Conservation (phyloP, 2,888 invertebrate species). For the Gari tellinella region DNA sequence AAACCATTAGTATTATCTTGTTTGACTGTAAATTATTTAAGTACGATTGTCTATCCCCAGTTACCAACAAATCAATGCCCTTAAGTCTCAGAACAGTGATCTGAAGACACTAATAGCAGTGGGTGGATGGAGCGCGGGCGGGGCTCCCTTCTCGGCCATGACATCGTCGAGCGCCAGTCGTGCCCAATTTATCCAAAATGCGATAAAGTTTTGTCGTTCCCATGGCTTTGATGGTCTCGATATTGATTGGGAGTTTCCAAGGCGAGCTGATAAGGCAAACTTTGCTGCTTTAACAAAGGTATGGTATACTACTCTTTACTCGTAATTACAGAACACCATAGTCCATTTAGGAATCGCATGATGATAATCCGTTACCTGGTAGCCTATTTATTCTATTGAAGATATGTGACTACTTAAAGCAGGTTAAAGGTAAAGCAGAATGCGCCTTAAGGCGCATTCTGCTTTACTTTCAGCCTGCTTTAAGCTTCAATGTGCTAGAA, state of each 20-base stretch:
- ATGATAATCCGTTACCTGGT: too few relatives aligned
- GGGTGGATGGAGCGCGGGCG: conserved; percentile 80
- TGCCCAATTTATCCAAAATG: conserved; percentile 67
- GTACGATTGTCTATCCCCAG: background rate
- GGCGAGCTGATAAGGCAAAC: conserved; percentile 69
- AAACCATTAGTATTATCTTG: too few relatives aligned
- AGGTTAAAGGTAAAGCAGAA: too few relatives aligned
- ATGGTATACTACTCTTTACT: too few relatives aligned
- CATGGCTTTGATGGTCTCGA: conserved; percentile 79
- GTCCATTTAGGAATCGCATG: too few relatives aligned
- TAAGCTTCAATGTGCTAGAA: too few relatives aligned
- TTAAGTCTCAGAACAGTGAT: conserved; percentile 70
- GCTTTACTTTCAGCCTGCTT: too few relatives aligned
- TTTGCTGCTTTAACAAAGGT: conserved; percentile 71
- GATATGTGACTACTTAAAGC: too few relatives aligned
- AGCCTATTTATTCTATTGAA: too few relatives aligned
- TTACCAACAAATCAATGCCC: conserved; percentile 59
- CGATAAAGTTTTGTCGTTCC: conserved; percentile 65
- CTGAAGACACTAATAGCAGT: conserved; percentile 79
- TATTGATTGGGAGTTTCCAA: conserved; percentile 82
- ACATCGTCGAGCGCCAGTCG: conserved; percentile 55
- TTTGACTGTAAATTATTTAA: too few relatives aligned
- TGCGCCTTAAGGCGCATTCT: too few relatives aligned
- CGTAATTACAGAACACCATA: too few relatives aligned
- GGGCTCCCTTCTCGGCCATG: conserved; percentile 73